Evolutionary conservation across 1,140 invertebrate genomes (phyloP).

Genomic region (Bacillus rossius): DNA sequence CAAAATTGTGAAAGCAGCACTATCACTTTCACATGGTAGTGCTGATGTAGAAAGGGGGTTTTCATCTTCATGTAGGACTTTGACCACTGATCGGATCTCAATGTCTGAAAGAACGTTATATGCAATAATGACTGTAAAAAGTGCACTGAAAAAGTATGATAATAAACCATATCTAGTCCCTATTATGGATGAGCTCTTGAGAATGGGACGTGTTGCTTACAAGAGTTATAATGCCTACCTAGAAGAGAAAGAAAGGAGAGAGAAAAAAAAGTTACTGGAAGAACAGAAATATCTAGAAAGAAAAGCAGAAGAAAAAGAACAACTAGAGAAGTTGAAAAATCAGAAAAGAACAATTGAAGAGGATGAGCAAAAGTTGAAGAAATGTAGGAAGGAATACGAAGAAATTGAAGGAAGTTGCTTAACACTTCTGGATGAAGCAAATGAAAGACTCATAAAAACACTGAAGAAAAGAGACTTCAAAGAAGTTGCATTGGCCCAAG

Average conservation of each 20-base stretch:
- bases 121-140: background rate
- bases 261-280: background rate
- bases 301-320: too few species aligned
- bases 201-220: background rate
- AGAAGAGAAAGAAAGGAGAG: background rate
- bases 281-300: too few species aligned
- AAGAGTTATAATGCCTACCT: background rate
- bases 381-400: too few species aligned
- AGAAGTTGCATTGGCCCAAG: too few species aligned
- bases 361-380: too few species aligned
- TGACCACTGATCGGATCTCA: background rate
- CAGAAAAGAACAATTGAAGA: too few species aligned
- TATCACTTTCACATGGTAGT: constrained; percentile 8
- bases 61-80: background rate
- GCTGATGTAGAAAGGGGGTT: constrained; percentile 13
- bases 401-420: too few species aligned
- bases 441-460: too few species aligned
- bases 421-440: too few species aligned
- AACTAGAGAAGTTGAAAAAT: too few species aligned
- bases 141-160: background rate
- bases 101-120: constrained; percentile 9
- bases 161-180: background rate
- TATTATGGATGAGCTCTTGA: background rate
- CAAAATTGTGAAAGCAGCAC: constrained; percentile 7
- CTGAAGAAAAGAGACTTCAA: too few species aligned